Evolutionary conservation across 2,797 vertebrate genomes (phyloP), one percentile per base, ranked within the genome.

Genomic region (Aplochiton taeniatus): DNA sequence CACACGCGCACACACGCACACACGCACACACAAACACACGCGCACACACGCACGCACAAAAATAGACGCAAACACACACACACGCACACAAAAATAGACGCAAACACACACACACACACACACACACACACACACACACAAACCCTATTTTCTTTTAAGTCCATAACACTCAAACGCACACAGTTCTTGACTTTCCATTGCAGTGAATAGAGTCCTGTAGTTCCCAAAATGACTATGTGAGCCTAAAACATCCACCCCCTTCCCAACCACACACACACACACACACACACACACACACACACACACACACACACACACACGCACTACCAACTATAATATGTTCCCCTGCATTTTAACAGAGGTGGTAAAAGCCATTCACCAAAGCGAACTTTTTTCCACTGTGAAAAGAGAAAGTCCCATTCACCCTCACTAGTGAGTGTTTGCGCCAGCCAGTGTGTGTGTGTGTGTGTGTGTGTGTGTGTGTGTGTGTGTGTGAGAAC

Each of bases 341-440:
- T 56, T 4, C 58, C 60, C 54, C 14, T 5, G 57, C 70, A 67
- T 72, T 69, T n/a, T 57, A 68, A 68, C 78, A 49, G 70, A 78
- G 73, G 76, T 78, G 78, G 58, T 67, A 83, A 83, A 55, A 77
- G 50, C 76, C 58, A 68, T 62, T 19, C 52, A 75, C 69, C 58
- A 46, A 70, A 54, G 51, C 20, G 60, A 63, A 61, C 16, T 65
- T 79, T 65, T 79, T 83, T 76, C 83, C 81, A 84, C 76, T 56
- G 49, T 72, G 79, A 81, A 79, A 80, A 65, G 71, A 70, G 69
- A 31, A 31, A 2, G 31, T 6, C 31, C 31, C 11, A 72, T 62
- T 66, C 70, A 74, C 77, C 76, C 79, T 69, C 63, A 68, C 69
- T 61, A 65, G 70, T 58, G 62, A 64, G 69, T 56, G 67, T 52